Evolutionary conservation across 2,797 vertebrate genomes (phyloP), one percentile per base, ranked within the genome.

Genomic region (Triplophysa yarkandensis): DNA sequence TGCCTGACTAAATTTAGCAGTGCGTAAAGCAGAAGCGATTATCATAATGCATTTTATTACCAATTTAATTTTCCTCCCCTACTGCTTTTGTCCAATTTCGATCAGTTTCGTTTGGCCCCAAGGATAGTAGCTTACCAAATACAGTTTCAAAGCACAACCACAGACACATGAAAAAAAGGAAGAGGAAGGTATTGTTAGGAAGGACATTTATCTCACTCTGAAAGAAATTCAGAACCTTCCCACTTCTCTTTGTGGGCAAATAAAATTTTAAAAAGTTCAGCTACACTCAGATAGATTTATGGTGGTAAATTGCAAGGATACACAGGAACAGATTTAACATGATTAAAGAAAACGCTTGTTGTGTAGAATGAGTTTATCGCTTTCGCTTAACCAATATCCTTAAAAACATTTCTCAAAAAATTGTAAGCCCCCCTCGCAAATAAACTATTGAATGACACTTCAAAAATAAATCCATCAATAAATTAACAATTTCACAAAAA

Each of bases 31-130:
- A 83, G 77, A 28, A 30, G 30, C 16, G 41, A 64, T 74, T 50
- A 75, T 55, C 75, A 74, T 68, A 77, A 82, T 54, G 79, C 80
- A 81, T 69, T 81, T 81, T 77, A 82, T 69, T 80, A 81, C 76
- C 78, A 21, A 80, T 69, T 84, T 54, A 54, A 64, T 60, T 71
- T 58, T 5, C 32, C n/a, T 48, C 48, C 52, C 72, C 54, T 48
- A 21, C 58, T 73, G 48, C 43, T 50, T 52, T 68, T 54, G 36
- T 69, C 5, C 78, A 84, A 85, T 83, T 77, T 77, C 82, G 82
- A 84, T 62, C 23, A 52, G 32, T 54, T 68, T 48, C 80, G 28
- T 68, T 81, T 76, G 63, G 46, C 62, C 69, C 74, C 44, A 48
- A 21, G 43, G 76, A n/a, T n/a, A 69, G 41, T 52, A 71, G 43